Percentiles rank a stretch among this genome's conserved stretches.
Evolutionary conservation across 2,113 vertebrate species (phyloP).

Genomic region (Apodemus speciosus): DNA sequence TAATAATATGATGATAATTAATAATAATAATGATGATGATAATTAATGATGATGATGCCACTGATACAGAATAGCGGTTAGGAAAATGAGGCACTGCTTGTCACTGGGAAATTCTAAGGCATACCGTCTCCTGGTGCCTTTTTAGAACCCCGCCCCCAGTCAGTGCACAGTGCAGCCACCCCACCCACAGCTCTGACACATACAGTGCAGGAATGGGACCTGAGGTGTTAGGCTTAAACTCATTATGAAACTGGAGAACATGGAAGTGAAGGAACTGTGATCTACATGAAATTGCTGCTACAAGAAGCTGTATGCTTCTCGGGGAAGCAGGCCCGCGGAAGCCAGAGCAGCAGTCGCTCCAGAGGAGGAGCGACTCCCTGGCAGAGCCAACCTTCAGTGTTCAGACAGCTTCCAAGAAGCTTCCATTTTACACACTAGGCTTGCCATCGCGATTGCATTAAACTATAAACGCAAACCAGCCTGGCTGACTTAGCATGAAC

Average conservation of each 20-base stretch:
- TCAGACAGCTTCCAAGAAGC: slow-evolving; percentile 37
- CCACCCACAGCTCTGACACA: too few relatives aligned
- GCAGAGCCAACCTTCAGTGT: not conserved
- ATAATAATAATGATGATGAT: too few relatives aligned
- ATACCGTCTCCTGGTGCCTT: not conserved
- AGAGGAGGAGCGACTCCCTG: not conserved
- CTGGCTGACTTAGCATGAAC: not conserved
- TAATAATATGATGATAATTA: too few relatives aligned
- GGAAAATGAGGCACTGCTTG: not conserved
- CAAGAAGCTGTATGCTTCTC: slow-evolving; percentile 1
- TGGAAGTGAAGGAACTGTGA: not conserved
- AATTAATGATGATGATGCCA: not conserved
- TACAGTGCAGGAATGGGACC: not conserved
- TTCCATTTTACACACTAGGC: slow-evolving; percentile 46
- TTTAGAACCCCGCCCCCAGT: not conserved
- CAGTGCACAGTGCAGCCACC: not conserved
- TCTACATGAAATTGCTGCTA: not conserved
- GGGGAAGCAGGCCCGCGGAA: not conserved
- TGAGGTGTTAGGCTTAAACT: not conserved
- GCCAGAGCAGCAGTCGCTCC: not conserved
- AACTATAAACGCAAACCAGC: slow-evolving; percentile 36
- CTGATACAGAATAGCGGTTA: not conserved
- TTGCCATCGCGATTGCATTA: slow-evolving; percentile 25
- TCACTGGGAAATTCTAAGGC: not conserved
- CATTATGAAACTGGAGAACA: not conserved